These are phyloP conservation scores for Schizopygopsis pylzovi DNA, from an alignment of 2,797 vertebrate genomes.

Conservation along the genomic window DNA sequence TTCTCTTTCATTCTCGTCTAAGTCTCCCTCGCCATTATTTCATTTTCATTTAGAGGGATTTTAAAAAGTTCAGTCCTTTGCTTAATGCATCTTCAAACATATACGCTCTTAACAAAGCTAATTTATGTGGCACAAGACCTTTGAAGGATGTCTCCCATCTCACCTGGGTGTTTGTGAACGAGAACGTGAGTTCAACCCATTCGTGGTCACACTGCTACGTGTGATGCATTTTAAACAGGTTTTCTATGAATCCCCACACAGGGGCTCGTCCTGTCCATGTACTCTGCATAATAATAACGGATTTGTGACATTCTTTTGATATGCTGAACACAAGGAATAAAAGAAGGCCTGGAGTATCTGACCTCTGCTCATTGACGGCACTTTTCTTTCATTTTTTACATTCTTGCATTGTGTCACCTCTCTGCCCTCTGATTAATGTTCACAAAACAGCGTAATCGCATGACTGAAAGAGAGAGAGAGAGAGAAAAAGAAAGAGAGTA, in stretches of 20 bases:
- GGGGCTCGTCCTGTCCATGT: slow-evolving; percentile 19
- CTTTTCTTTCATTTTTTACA: slow-evolving; percentile 5
- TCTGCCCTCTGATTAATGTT: slow-evolving; percentile 25
- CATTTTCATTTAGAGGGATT: slow-evolving; percentile 15
- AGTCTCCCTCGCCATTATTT: slow-evolving; percentile 21
- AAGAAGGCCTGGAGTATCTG: slow-evolving; percentile 48
- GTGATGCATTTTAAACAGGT: slow-evolving; percentile 38
- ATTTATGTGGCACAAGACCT: slow-evolving; percentile 52
- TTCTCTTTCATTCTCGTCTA: not conserved
- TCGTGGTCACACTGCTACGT: not conserved
- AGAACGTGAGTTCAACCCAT: slow-evolving; percentile 13
- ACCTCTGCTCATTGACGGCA: slow-evolving; percentile 35
- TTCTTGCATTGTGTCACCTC: slow-evolving; percentile 4
- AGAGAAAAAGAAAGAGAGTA: slow-evolving; percentile 2
- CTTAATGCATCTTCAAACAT: slow-evolving; percentile 57
- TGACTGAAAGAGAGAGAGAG: slow-evolving; percentile 4
- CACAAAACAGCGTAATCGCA: slow-evolving; percentile 1
- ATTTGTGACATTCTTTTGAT: slow-evolving; percentile 53
- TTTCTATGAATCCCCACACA: slow-evolving; percentile 18
- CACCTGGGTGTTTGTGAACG: slow-evolving; percentile 40
- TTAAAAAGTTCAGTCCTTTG: slow-evolving; percentile 42
- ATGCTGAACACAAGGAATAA: slow-evolving; percentile 52
- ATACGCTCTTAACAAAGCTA: slow-evolving; percentile 37
- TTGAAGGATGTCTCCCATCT: slow-evolving; percentile 38
- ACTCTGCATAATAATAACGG: slow-evolving; percentile 45